Evolutionary conservation across 2,888 invertebrate species (phyloP).

Genomic region (Nemoura dubitans): DNA sequence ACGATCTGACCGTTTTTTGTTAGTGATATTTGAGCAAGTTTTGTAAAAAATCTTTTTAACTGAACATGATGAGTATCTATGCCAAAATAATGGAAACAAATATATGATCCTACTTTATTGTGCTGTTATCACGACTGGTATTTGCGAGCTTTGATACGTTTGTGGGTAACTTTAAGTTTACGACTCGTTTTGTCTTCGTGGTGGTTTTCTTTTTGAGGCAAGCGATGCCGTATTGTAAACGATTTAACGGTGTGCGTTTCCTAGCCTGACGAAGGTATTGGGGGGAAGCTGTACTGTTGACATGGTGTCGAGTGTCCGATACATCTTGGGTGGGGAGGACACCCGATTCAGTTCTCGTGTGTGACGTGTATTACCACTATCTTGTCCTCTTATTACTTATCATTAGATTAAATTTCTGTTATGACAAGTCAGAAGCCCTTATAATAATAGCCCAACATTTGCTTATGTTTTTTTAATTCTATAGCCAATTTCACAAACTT

Average conservation of each 20-base stretch:
- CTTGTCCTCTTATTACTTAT: conserved; percentile 12
- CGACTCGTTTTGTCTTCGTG: not conserved
- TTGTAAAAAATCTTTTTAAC: too few species aligned
- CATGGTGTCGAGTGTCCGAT: not conserved
- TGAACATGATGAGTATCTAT: not conserved
- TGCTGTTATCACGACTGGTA: not conserved
- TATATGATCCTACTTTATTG: not conserved
- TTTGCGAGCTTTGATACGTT: not conserved
- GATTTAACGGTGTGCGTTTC: not conserved
- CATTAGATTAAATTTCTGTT: not conserved
- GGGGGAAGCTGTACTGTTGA: not conserved
- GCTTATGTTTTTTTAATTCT: not conserved
- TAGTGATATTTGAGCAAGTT: too few species aligned
- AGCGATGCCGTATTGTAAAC: too few species aligned
- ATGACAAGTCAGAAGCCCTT: not conserved
- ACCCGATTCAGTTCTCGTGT: not conserved
- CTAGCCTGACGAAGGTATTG: not conserved
- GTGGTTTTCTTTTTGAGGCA: not conserved
- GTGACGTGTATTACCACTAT: conserved; percentile 12
- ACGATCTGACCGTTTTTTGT: too few species aligned
- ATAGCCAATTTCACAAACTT: not conserved
- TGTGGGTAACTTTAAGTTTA: not conserved
- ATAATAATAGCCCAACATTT: not conserved
- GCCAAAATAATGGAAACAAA: not conserved
- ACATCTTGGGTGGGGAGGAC: not conserved